These are phyloP conservation scores for Coranthus polyacanthus DNA, from an alignment of 2,797 vertebrate genomes.

Conservation along the genomic window DNA sequence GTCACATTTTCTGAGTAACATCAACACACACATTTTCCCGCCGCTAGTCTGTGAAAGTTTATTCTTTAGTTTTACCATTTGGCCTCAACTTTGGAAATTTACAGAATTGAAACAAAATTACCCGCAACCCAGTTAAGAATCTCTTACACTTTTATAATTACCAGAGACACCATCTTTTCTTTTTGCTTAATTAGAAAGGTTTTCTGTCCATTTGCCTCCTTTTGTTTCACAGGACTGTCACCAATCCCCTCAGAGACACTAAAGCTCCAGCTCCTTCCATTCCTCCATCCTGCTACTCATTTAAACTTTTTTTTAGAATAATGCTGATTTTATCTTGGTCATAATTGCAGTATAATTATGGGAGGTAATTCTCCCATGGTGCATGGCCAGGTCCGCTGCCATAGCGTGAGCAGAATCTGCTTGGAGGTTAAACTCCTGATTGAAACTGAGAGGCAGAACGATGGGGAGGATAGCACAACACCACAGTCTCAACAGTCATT, in stretches of 20 bases:
- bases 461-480: slow-evolving; percentile 53
- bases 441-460: slow-evolving; percentile 75
- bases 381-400: slow-evolving; percentile 65
- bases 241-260: slow-evolving; percentile 80
- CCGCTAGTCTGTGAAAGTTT: slow-evolving; percentile 50
- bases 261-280: slow-evolving; percentile 64
- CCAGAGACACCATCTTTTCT: slow-evolving; percentile 72
- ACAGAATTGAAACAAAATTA: slow-evolving; percentile 56
- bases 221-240: slow-evolving; percentile 83
- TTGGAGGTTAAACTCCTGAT: slow-evolving; percentile 74
- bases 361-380: slow-evolving; percentile 81
- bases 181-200: slow-evolving; percentile 81
- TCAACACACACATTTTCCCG: not conserved
- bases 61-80: slow-evolving; percentile 33
- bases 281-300: slow-evolving; percentile 72
- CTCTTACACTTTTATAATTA: slow-evolving; percentile 83
- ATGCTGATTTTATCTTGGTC: slow-evolving; percentile 79
- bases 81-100: slow-evolving; percentile 56
- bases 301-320: slow-evolving; percentile 76
- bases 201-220: slow-evolving; percentile 74
- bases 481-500: slow-evolving; percentile 9
- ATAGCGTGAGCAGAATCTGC: slow-evolving; percentile 72
- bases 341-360: slow-evolving; percentile 84
- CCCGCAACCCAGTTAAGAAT: slow-evolving; percentile 73
- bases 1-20: slow-evolving; percentile 12